Evolutionary conservation across 2,113 vertebrate genomes (phyloP).

Genomic region (Tenrec ecaudatus): DNA sequence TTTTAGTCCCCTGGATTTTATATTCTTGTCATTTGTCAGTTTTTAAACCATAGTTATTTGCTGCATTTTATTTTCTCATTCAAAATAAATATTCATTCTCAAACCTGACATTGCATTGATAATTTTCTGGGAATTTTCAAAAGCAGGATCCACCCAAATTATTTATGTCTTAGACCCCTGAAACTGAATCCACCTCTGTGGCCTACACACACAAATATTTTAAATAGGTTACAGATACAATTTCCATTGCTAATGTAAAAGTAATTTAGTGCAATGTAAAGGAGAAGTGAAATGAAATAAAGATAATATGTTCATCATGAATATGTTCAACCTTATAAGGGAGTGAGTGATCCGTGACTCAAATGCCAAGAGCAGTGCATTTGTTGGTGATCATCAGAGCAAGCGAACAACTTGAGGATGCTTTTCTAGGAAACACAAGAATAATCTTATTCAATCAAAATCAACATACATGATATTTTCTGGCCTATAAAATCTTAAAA

Average conservation of each 20-base stretch:
- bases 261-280: background rate
- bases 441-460: background rate
- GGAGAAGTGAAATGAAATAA: background rate
- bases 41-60: background rate
- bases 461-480: background rate
- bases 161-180: background rate
- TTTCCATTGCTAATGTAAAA: no score
- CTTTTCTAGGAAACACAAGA: background rate
- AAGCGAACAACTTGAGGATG: background rate
- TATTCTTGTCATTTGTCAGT: background rate
- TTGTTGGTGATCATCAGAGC: background rate
- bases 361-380: accelerated
- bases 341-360: background rate
- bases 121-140: constrained; percentile 19
- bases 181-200: background rate
- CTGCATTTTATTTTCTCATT: constrained; percentile 7
- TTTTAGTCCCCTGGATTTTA: background rate
- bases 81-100: background rate
- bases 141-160: background rate
- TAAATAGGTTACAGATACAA: no score
- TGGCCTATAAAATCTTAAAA: background rate
- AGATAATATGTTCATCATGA: background rate
- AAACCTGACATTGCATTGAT: background rate
- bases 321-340: background rate
- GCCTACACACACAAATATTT: background rate